Base-by-base conservation (phyloP, 1,140 invertebrate genomes). In the Drosophila rhopaloa region DNA sequence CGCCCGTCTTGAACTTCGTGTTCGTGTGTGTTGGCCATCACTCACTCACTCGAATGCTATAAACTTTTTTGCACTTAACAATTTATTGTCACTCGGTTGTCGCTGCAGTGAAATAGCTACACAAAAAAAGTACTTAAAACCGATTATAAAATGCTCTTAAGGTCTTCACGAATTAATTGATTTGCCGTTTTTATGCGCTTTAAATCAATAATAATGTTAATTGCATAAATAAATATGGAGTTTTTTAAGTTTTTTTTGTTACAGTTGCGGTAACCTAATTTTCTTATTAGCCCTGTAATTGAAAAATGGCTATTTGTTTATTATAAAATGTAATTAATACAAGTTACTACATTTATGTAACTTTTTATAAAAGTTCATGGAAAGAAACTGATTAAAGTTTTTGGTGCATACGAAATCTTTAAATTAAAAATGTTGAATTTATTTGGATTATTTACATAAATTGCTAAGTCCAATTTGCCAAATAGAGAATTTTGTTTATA, bases 1-100 rank as follows among this genome's bases (percentile, higher is more conserved):
- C 53, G 38, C 35, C 40, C 24, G 40, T 79, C 76, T 63, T 35
- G 48, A 72, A 75, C 68, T 78, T 80, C 55, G 27, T 48, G 72
- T 66, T 35, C 58, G 16, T 43, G 40, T 66, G 38, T 59, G 58
- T 53, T 61, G 67, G 76, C 81, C 65, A 79, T 76, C 70, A 76
- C 65, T 82, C 76, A 82, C 76, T 88, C 83, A 86, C 83, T 88
- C 83, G 68, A 86, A 82, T 79, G 79, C 53, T 79, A 74, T 79
- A 83, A 88, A 88, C 79, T 86, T 88, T 76, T 86, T 82, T 82
- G 75, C 83, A 82, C 79, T 88, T 83, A 88, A 88, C 83, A 86
- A 86, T 86, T 86, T 86, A 86, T 86, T 86, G 83, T 86, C 83
- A 86, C 84, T 83, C 83, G 61, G 43, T 48, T 72, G 56, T 37